These are phyloP conservation scores for Prionailurus viverrinus DNA, from an alignment of 2,113 vertebrate species.

Conservation along the genomic window DNA sequence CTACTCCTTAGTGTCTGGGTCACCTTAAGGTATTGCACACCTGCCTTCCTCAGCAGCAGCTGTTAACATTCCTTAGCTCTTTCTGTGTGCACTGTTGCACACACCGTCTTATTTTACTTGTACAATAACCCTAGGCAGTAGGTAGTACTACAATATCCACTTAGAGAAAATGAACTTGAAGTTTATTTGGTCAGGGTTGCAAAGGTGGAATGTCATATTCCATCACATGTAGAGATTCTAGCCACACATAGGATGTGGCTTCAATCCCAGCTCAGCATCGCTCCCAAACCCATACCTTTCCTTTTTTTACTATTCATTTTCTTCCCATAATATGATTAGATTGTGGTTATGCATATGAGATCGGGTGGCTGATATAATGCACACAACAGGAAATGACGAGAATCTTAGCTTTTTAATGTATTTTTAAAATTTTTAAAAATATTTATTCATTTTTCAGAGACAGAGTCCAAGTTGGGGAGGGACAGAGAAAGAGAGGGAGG, in stretches of 20 bases:
- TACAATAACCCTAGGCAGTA: fast-evolving
- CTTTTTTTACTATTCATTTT: neutral
- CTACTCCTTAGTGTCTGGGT: neutral
- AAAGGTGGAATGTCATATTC: neutral
- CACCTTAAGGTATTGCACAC: neutral
- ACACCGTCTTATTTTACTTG: neutral
- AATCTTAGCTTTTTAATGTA: neutral
- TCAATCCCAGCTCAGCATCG: neutral
- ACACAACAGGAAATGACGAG: neutral
- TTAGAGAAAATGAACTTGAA: neutral
- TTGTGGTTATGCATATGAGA: neutral
- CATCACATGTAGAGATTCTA: neutral
- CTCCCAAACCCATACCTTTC: neutral
- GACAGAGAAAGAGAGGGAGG: no score
- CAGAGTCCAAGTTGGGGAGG: no score
- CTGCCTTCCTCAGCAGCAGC: neutral
- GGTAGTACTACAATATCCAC: fast-evolving
- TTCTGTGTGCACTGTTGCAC: no score
- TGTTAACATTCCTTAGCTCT: neutral
- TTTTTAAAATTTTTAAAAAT: no score
- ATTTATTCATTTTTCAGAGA: no score
- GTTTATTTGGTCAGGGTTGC: neutral
- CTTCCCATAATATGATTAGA: neutral
- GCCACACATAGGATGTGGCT: neutral
- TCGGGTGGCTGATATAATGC: neutral